Evolutionary conservation across 2,888 invertebrate genomes (phyloP), one percentile per base, ranked within the genome.

Genomic region (Leistus spinibarbis): DNA sequence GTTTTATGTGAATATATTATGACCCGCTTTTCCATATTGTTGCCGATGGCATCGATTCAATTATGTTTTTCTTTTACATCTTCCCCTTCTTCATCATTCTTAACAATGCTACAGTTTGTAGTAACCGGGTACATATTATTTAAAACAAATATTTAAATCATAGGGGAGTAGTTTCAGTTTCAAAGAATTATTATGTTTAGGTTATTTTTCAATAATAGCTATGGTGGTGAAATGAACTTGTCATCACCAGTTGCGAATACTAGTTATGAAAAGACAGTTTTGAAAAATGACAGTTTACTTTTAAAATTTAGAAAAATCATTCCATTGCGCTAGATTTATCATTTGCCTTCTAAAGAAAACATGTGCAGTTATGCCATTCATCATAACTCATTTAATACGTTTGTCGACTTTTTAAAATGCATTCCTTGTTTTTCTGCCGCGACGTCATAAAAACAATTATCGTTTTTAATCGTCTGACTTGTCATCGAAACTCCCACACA

Each of bases 361-460:
- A 70, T 63, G 13, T 53, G 54, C 60, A 70, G 70, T 70, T 70
- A 70, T 70, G 70, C 70, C 62, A 70, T 60, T 70, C 70, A 70
- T 63, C 60, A 69, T 69, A 69, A 40, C 54, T 70, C 70, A 70
- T 70, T 53, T 40, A 20, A 13, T 24, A 60, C 22, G 24, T 62
- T 62, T 70, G 63, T 70, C 70, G 40, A 62, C 27, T 63, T 70
- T 70, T 70, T 70, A 53, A 63, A 70, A 63, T 70, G 70, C 63
- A 63, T 70, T 70, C 70, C 54, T 70, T 70, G 69, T 69, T 69
- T 69, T 69, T 69, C 57, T 69, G 23, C 16, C 69, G 27, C 60
- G 69, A 57, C 60, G 69, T 69, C 69, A 60, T 60, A 69, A 57
- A 60, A 40, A 40, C 56, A 60, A 69, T 69, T 69, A 69, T 60